Conservation (phyloP, 2,888 invertebrate species). For the Flexamia atlantica region DNA sequence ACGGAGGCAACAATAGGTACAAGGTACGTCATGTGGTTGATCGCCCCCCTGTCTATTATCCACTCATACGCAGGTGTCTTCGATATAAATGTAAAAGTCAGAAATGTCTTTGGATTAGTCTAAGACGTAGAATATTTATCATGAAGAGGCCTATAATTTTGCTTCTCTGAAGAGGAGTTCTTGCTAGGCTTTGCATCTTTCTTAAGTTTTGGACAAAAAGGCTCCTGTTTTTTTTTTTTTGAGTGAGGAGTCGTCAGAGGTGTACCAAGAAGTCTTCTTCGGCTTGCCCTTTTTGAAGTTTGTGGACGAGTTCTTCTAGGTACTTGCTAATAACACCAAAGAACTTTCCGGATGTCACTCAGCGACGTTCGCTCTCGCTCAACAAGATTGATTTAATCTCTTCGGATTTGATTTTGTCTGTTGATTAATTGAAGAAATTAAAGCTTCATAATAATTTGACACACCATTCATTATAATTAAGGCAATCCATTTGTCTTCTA, state of each 20-base stretch:
- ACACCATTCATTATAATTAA: no score
- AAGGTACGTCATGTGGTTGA: constrained; percentile 60
- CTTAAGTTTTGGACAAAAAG: constrained; percentile 25
- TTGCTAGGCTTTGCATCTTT: background rate
- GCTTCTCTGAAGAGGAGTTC: background rate
- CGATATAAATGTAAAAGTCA: constrained; percentile 1
- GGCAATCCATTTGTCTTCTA: no score
- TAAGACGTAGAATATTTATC: background rate
- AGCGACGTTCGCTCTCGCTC: no score
- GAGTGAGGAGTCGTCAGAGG: background rate
- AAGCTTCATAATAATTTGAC: no score
- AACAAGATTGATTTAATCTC: no score
- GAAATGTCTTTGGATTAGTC: background rate
- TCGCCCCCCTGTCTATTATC: constrained; percentile 61
- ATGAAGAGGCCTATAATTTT: background rate
- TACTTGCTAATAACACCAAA: no score
- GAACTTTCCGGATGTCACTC: no score
- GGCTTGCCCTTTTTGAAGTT: background rate
- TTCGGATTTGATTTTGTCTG: no score
- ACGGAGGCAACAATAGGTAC: background rate
- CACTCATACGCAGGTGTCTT: constrained; percentile 20
- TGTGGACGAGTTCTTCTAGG: no score
- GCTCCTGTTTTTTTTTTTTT: no score
- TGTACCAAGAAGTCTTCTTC: constrained; percentile 9
- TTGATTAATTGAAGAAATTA: no score